Base-by-base conservation (phyloP, 2,113 vertebrate species). In the Gadus chalcogrammus region DNA sequence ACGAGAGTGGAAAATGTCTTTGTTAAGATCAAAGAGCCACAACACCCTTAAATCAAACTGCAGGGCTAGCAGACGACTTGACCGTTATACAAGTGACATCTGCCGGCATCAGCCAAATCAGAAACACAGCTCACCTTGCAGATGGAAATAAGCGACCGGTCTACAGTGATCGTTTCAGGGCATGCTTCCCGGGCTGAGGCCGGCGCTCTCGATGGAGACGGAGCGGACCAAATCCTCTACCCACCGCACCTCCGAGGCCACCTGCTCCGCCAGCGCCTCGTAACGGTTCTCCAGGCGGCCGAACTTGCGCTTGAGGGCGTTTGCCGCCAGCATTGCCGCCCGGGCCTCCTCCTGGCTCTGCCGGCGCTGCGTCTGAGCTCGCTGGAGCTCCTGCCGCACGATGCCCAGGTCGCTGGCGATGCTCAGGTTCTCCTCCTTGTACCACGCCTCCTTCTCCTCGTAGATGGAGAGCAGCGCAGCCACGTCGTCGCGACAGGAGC, bases 401-500 rank as follows among this genome's bases (percentile, higher is more conserved):
- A 93, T 92, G 65, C 88, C 88, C 70, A 99, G 90, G 85, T 98
- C 94, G 16, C 91, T 86, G 67, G 94, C 91, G 68, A 99, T 93
- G 87, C 93, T 94, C 72, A 95, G 94, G 0, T 95, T 95, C 88
- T 98, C 97, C 88, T 98, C 96, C 15, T 94, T 93, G 89, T 97
- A 98, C 95, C 97, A 98, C 0, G 93, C 89, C 83, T 98, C 97
- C 85, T 98, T 97, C 89, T 98, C 96, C 79, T 96, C 96, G 0
- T 96, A 98, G 79, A 97, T 97, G 71, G 95, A 96, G 12, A 94
- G 86, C 77, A 99, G 90, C 0, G 96, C 95, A 3, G 94, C 94
- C 0, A 99, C 91, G 48, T 98, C 96, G 70, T 97, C 97, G 0
- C 87, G 93, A 82, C 93, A 98, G 1, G 94, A 95, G 15, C 90